Conservation (phyloP, 1,140 invertebrate genomes). For the honey bee (Apis mellifera) region DNA sequence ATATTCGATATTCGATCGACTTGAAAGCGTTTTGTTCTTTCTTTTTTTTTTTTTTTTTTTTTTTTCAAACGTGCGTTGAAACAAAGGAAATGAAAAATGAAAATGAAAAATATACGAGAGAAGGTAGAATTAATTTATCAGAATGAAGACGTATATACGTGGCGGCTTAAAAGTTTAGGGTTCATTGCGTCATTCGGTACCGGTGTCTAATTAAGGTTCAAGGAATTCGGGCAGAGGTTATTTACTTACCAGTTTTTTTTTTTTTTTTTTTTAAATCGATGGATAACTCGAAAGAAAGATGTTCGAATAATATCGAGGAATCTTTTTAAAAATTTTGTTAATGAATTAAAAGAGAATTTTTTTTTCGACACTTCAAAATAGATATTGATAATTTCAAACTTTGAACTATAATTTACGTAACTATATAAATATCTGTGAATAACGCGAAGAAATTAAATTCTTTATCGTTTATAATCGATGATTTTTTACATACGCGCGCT, state of each 20-base stretch:
- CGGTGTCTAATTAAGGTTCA: no score
- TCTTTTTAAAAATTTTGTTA: no score
- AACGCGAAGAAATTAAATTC: background rate
- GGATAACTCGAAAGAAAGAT: no score
- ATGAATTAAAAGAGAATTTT: no score
- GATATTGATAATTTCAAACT: no score
- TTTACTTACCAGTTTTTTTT: no score
- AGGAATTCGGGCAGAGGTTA: no score
- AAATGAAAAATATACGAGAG: no score
- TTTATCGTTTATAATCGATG: background rate
- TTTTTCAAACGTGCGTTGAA: background rate
- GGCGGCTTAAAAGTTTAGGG: background rate
- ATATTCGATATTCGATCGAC: conserved; percentile 8
- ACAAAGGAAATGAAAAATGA: conserved; percentile 9
- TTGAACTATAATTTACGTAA: background rate
- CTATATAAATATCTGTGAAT: background rate
- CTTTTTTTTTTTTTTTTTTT: background rate
- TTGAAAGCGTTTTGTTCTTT: no score
- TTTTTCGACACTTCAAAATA: no score
- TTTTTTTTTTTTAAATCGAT: no score
- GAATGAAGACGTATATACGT: background rate
- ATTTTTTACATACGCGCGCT: conserved; percentile 5
- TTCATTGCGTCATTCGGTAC: background rate
- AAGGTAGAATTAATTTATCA: background rate
- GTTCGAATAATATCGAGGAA: no score